Evolutionary conservation across 2,888 invertebrate species (phyloP).

Genomic region (Eristalis pertinax): DNA sequence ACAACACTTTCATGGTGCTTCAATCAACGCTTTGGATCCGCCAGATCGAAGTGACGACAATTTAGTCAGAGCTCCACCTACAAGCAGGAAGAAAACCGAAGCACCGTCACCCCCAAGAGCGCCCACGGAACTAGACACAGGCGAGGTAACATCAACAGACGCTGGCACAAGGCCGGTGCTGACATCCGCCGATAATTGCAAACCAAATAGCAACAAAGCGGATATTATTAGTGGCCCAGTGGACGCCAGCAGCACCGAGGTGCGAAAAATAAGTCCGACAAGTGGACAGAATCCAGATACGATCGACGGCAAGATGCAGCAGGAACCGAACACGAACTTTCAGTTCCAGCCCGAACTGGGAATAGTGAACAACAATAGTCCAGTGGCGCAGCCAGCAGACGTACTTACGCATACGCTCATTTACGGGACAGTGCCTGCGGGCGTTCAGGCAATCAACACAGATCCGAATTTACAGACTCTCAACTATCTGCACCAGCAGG

Average conservation of each 20-base stretch:
- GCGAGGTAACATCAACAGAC: conserved; percentile 54
- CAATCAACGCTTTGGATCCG: conserved; percentile 74
- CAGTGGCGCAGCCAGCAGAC: conserved; percentile 74
- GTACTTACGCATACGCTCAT: conserved; percentile 80
- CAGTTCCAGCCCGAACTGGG: conserved; percentile 81
- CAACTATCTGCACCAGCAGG: conserved; percentile 79
- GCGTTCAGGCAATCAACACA: conserved; percentile 76
- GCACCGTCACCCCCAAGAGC: conserved; percentile 26
- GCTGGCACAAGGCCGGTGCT: conserved; percentile 51
- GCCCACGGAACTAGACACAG: background rate
- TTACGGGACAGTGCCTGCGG: conserved; percentile 79
- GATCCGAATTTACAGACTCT: conserved; percentile 77
- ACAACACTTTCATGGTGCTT: conserved; percentile 66
- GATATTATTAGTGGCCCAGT: conserved; percentile 52
- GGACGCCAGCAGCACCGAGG: conserved; percentile 66
- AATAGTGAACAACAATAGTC: conserved; percentile 79
- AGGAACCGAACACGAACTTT: conserved; percentile 81
- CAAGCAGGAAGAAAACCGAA: conserved; percentile 54
- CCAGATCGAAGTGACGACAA: conserved; percentile 60
- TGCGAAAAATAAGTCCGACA: conserved; percentile 73
- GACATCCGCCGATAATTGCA: conserved; percentile 68
- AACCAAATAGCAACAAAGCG: conserved; percentile 61
- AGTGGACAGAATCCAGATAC: conserved; percentile 66
- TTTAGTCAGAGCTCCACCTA: conserved; percentile 42
- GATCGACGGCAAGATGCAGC: conserved; percentile 77